Evolutionary conservation across 2,113 vertebrate genomes (phyloP).

Genomic region (Bucco capensis): DNA sequence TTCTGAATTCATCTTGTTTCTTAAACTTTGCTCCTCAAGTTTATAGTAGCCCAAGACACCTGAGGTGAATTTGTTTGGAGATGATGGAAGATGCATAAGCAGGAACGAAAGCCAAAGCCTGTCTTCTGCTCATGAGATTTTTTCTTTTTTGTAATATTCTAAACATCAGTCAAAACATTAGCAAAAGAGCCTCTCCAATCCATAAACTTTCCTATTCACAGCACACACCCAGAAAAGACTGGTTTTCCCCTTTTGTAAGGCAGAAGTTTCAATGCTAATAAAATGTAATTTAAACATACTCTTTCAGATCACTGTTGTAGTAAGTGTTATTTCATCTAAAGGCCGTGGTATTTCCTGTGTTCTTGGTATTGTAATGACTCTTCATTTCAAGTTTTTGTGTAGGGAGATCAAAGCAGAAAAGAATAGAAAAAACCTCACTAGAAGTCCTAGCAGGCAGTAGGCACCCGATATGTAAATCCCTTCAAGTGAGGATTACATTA

Average conservation of each 20-base stretch:
- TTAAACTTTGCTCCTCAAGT: conserved; percentile 35
- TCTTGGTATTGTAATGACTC: neutral
- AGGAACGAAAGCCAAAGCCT: neutral
- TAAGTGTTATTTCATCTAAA: neutral
- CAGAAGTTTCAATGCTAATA: neutral
- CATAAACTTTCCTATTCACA: neutral
- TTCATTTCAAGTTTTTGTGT: neutral
- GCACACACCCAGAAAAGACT: neutral
- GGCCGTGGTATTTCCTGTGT: neutral
- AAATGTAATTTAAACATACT: neutral
- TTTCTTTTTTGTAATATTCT: neutral
- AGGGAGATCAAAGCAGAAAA: neutral
- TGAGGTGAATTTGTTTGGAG: conserved; percentile 34
- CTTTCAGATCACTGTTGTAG: neutral
- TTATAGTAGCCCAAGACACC: conserved; percentile 19
- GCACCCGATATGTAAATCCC: neutral
- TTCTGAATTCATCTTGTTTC: conserved; percentile 61
- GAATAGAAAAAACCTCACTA: accelerated
- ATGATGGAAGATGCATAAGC: neutral
- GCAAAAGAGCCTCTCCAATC: neutral
- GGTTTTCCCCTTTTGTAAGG: neutral
- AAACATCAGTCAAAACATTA: neutral
- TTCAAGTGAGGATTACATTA: neutral
- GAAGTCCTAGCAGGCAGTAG: neutral
- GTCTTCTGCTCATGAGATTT: neutral